A percentile compares a stretch with the other conserved stretches of the same genome.
Conservation (phyloP, 2,888 invertebrate species). For the Mesorhabditis spiculigera region DNA sequence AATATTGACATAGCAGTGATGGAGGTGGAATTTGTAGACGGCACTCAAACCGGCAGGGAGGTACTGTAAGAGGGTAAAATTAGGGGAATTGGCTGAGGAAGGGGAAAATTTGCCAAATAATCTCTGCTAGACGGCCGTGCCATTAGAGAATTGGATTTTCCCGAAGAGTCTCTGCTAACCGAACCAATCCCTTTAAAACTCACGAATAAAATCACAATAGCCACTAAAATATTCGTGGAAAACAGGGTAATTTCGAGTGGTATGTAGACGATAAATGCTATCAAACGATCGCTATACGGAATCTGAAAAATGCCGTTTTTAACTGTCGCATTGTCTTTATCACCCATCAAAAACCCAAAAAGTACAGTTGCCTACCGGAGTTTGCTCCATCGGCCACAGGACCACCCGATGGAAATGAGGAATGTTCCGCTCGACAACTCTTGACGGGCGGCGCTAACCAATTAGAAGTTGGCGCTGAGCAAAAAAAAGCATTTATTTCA, state of each 20-base stretch:
- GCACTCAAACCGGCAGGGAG: background rate
- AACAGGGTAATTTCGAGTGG: background rate
- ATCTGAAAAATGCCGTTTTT: background rate
- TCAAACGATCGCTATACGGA: conserved; percentile 4
- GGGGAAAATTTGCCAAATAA: background rate
- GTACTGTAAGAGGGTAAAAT: background rate
- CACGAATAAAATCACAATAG: background rate
- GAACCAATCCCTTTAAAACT: background rate
- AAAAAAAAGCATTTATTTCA: too few relatives aligned
- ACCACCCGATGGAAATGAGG: too few relatives aligned
- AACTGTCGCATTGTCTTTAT: too few relatives aligned
- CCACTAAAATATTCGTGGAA: background rate
- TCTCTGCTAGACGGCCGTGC: too few relatives aligned
- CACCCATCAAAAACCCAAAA: too few relatives aligned
- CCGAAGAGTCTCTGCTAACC: too few relatives aligned
- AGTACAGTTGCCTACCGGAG: too few relatives aligned
- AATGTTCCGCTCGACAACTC: too few relatives aligned
- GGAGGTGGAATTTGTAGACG: background rate
- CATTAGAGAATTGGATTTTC: too few relatives aligned
- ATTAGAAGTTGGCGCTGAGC: too few relatives aligned
- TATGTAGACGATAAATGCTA: background rate
- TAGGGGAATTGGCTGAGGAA: background rate
- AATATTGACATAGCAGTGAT: conserved; percentile 3
- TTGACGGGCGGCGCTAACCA: too few relatives aligned
- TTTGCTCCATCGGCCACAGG: too few relatives aligned